Conservation (phyloP, 2,888 invertebrate species). For the Drosophila algonquin region DNA sequence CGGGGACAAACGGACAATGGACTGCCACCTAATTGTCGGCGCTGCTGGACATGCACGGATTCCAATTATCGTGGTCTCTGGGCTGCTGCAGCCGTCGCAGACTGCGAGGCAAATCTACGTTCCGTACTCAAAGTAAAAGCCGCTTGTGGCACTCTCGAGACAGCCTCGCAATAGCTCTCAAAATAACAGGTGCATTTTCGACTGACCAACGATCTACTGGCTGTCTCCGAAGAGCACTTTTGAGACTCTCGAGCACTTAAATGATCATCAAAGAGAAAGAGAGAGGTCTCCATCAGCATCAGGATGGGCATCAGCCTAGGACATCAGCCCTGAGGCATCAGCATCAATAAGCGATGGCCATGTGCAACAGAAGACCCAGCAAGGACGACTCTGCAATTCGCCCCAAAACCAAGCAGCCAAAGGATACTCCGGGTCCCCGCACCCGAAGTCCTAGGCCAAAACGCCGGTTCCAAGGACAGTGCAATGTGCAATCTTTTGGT, state of each 20-base stretch:
- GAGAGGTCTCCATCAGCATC: slow-evolving; percentile 29
- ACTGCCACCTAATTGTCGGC: slow-evolving; percentile 13
- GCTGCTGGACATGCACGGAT: slow-evolving; percentile 15
- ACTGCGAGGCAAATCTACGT: background rate
- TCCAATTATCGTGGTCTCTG: background rate
- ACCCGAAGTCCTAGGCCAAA: slow-evolving; percentile 58
- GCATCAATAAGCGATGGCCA: slow-evolving; percentile 34
- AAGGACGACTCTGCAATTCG: slow-evolving; percentile 7
- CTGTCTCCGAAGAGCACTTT: background rate
- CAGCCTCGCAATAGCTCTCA: too few species aligned
- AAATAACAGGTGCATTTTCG: background rate
- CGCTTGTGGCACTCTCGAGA: background rate
- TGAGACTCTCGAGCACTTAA: background rate
- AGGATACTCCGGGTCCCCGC: slow-evolving; percentile 16
- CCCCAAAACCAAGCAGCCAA: slow-evolving; percentile 8
- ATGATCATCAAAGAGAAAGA: slow-evolving; percentile 1
- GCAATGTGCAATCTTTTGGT: slow-evolving; percentile 78
- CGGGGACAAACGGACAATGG: background rate
- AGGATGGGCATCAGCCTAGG: slow-evolving; percentile 39
- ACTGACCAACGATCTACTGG: background rate
- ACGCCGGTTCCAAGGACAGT: slow-evolving; percentile 67
- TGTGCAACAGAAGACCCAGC: background rate
- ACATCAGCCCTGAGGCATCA: slow-evolving; percentile 51
- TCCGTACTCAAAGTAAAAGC: background rate
- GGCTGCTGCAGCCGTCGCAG: background rate